These are phyloP conservation scores for Lepidurus packardi DNA, from an alignment of 1,140 invertebrate species.

Conservation along the genomic window DNA sequence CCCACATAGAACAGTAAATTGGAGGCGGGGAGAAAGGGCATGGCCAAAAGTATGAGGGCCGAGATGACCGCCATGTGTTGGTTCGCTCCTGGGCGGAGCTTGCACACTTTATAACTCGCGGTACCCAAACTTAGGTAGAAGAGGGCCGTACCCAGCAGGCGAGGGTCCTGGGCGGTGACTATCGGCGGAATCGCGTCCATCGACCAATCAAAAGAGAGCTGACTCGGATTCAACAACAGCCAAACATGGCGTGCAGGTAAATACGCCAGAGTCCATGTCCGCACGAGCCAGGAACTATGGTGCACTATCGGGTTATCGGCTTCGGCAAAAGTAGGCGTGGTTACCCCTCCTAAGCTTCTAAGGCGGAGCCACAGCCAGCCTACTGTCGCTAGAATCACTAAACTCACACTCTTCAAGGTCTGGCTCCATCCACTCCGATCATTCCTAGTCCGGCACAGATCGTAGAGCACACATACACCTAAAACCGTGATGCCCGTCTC, in stretches of 20 bases:
- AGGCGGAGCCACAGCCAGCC: slow-evolving; percentile 50
- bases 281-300: slow-evolving; percentile 55
- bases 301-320: slow-evolving; percentile 85
- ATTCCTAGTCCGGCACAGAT: not conserved
- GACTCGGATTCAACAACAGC: slow-evolving; percentile 71
- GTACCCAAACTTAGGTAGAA: slow-evolving; percentile 55
- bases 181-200: slow-evolving; percentile 87
- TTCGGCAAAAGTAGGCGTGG: slow-evolving; percentile 70
- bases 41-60: slow-evolving; percentile 39
- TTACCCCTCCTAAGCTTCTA: slow-evolving; percentile 57
- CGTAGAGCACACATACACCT: not conserved
- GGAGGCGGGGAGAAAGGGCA: slow-evolving; percentile 82
- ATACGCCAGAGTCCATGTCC: slow-evolving; percentile 79
- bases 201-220: slow-evolving; percentile 89
- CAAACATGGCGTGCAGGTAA: slow-evolving; percentile 66
- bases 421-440: not conserved
- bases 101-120: not conserved
- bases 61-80: not conserved
- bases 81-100: not conserved
- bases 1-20: slow-evolving; percentile 94
- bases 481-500: slow-evolving; percentile 32
- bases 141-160: slow-evolving; percentile 63
- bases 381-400: slow-evolving; percentile 41
- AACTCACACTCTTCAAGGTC: slow-evolving; percentile 4
- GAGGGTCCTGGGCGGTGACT: slow-evolving; percentile 60